Percentiles rank a stretch among this genome's conserved stretches.
Conservation (phyloP, 2,113 vertebrate species). For the Grammomys dolichurus region DNA sequence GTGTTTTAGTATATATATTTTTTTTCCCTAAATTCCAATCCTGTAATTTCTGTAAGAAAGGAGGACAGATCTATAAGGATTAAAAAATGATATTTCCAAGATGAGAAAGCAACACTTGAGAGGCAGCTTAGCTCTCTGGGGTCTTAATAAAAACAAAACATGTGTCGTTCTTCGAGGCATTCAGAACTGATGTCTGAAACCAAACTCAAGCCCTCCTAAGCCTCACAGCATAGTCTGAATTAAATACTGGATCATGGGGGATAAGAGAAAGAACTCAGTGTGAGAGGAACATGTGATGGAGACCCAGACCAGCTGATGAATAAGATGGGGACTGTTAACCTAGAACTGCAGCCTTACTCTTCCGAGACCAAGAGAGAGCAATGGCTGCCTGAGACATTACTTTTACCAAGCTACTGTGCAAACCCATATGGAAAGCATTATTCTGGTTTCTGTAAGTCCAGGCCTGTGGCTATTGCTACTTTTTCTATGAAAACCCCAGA, state of each 20-base stretch:
- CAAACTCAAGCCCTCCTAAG: neutral
- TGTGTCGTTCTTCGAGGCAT: neutral
- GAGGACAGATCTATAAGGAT: neutral
- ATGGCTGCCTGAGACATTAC: neutral
- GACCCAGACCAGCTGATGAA: neutral
- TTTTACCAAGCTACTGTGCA: neutral
- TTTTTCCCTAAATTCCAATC: neutral
- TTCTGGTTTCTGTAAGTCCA: neutral
- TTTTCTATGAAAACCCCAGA: slow-evolving; percentile 26
- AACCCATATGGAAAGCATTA: neutral
- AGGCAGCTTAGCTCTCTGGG: neutral
- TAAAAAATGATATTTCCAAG: neutral
- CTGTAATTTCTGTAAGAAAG: neutral
- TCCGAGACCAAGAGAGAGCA: neutral
- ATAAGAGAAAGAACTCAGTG: neutral
- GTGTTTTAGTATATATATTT: neutral
- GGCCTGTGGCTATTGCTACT: neutral
- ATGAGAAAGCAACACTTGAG: neutral
- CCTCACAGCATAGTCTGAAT: neutral
- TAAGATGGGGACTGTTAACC: neutral
- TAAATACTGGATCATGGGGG: neutral
- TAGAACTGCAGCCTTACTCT: neutral
- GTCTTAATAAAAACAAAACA: neutral
- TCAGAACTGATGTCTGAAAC: neutral
- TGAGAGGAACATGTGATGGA: neutral